A percentile compares a stretch with the other conserved stretches of the same genome.
Evolutionary conservation across 2,797 vertebrate species (phyloP).

Genomic region (Sandelia bainsii): DNA sequence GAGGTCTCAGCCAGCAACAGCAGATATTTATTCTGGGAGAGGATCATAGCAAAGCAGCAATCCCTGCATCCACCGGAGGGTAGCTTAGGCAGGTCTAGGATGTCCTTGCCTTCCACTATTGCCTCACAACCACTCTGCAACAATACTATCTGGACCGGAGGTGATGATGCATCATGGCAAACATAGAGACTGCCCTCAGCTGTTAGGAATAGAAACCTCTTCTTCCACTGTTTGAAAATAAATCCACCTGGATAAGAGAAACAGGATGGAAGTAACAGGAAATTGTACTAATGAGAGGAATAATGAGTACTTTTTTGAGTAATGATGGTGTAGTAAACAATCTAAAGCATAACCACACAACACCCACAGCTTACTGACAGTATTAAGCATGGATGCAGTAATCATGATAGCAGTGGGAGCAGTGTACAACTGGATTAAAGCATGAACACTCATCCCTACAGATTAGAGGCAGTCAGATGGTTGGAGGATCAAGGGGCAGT

Average conservation of each 20-base stretch:
- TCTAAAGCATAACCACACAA: conserved; percentile 8
- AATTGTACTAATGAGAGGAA: not conserved
- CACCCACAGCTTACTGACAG: conserved; percentile 24
- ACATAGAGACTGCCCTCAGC: conserved; percentile 83
- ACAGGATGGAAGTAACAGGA: not conserved
- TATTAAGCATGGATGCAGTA: conserved; percentile 31
- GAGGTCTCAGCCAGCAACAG: conserved; percentile 82
- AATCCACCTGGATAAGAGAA: conserved; percentile 78
- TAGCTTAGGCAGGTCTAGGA: conserved; percentile 84
- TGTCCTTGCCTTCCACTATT: conserved; percentile 85
- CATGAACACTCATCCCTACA: conserved; percentile 59
- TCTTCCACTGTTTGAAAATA: conserved; percentile 90
- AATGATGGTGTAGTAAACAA: conserved; percentile 17
- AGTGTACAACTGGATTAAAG: conserved; percentile 69
- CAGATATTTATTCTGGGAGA: conserved; percentile 83
- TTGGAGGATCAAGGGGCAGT: conserved; percentile 60
- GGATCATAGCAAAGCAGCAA: conserved; percentile 86
- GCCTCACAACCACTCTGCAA: conserved; percentile 81
- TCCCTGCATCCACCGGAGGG: conserved; percentile 81
- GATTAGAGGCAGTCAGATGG: conserved; percentile 75
- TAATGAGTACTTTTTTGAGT: conserved; percentile 2
- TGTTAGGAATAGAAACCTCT: conserved; percentile 83
- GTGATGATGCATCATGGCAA: conserved; percentile 78
- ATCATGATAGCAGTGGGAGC: conserved; percentile 43
- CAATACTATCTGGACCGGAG: conserved; percentile 81